phyloP scores from a whole-genome alignment of 2,797 vertebrate genomes.

The Pogonophryne albipinna region DNA sequence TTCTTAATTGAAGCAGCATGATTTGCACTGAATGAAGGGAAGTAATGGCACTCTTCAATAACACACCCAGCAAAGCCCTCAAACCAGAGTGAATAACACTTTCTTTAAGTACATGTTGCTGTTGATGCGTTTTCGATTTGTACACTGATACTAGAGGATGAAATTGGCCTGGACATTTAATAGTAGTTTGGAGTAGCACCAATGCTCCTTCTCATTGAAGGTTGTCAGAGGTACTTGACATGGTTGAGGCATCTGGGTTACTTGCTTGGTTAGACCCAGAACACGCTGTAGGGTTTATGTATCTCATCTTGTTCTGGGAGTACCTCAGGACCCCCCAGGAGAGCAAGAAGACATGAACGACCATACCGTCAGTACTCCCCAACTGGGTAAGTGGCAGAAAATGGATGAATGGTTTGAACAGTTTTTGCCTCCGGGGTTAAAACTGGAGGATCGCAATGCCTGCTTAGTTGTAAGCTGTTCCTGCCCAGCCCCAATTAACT shows the following conservation, averaged over 20 bases:
- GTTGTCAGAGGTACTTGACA: background rate
- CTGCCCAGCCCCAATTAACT: slow-evolving; percentile 62
- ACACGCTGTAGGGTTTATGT: background rate
- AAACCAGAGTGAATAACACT: background rate
- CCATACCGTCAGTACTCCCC: background rate
- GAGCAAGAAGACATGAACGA: background rate
- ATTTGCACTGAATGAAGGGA: background rate
- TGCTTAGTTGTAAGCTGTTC: slow-evolving; percentile 38
- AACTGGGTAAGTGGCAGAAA: slow-evolving; percentile 35
- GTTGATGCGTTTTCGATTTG: too few relatives aligned
- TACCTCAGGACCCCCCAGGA: background rate
- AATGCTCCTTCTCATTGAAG: background rate
- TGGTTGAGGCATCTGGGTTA: background rate
- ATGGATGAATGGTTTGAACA: slow-evolving; percentile 33
- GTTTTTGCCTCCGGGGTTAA: background rate
- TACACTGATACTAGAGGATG: background rate
- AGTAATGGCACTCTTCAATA: background rate
- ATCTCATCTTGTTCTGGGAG: slow-evolving; percentile 7
- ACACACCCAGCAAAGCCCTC: background rate
- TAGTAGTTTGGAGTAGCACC: background rate
- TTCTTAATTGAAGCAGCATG: background rate
- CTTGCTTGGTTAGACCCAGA: background rate
- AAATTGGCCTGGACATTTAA: background rate
- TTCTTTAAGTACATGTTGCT: background rate
- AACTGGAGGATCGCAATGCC: slow-evolving; percentile 27